Conservation (phyloP, 1,140 invertebrate species). For the Zaprionus camerounensis region DNA sequence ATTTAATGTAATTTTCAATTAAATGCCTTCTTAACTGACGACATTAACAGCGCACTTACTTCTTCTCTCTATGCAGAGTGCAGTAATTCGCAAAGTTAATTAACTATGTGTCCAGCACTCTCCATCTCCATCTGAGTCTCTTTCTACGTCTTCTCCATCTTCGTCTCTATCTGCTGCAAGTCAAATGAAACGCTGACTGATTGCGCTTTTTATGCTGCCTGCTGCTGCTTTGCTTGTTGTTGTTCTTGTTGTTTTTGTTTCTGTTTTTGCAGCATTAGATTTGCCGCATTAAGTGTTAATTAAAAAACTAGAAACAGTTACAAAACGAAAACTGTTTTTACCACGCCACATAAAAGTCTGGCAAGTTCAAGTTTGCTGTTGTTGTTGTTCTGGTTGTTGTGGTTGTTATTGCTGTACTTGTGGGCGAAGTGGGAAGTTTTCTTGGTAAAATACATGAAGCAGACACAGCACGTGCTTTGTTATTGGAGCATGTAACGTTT, state of each 20-base stretch:
- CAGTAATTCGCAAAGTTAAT: slow-evolving; percentile 68
- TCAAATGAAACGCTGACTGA: slow-evolving; percentile 53
- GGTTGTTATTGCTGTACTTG: slow-evolving; percentile 38
- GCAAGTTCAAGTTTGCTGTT: slow-evolving; percentile 75
- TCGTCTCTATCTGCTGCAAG: background rate
- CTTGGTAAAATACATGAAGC: slow-evolving; percentile 48
- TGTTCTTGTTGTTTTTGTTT: slow-evolving; percentile 12
- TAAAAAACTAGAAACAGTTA: slow-evolving; percentile 79
- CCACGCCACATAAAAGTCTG: slow-evolving; percentile 59
- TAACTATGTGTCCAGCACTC: slow-evolving; percentile 57
- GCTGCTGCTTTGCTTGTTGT: background rate
- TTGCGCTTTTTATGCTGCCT: slow-evolving; percentile 48
- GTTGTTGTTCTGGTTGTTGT: no score
- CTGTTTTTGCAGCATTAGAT: slow-evolving; percentile 36
- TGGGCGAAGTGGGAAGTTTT: slow-evolving; percentile 40
- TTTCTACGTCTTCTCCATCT: slow-evolving; percentile 1
- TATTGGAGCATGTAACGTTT: slow-evolving; percentile 73
- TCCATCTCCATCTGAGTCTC: background rate
- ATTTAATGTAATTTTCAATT: slow-evolving; percentile 73
- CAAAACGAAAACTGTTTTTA: slow-evolving; percentile 64
- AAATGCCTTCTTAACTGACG: slow-evolving; percentile 38
- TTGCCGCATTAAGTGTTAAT: slow-evolving; percentile 58
- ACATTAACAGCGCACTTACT: slow-evolving; percentile 41
- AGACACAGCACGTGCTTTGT: slow-evolving; percentile 58
- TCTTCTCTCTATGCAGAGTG: slow-evolving; percentile 37